Evolutionary conservation across 2,113 vertebrate species (phyloP).

Genomic region (Polypterus bichir): DNA sequence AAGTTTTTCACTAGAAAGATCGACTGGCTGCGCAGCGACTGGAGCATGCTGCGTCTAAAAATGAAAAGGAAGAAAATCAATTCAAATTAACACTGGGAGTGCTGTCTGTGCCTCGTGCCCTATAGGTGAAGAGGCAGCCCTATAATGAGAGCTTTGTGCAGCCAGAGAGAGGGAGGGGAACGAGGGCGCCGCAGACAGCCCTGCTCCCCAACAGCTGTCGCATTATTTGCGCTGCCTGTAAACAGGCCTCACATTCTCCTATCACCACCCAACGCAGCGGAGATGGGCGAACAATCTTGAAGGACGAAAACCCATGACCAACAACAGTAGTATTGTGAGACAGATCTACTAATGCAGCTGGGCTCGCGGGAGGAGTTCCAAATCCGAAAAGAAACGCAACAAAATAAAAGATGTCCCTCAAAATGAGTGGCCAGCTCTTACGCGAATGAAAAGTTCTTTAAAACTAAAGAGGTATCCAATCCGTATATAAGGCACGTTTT

Average conservation of each 20-base stretch:
- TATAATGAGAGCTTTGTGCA: conserved; percentile 3
- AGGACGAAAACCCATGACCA: conserved; percentile 61
- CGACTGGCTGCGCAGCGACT: too few species aligned
- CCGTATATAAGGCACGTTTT: too few species aligned
- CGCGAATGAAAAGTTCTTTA: too few species aligned
- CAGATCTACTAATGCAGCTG: conserved; percentile 68
- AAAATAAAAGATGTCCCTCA: too few species aligned
- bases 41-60: too few species aligned
- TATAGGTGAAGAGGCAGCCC: conserved; percentile 8
- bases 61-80: background rate
- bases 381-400: background rate
- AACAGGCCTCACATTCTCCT: conserved; percentile 69
- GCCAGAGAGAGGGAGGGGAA: background rate
- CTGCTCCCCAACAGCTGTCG: conserved; percentile 64
- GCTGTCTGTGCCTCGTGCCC: conserved; percentile 2
- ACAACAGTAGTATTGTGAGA: conserved; percentile 81
- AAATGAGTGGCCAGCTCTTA: too few species aligned
- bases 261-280: conserved; percentile 69
- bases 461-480: too few species aligned
- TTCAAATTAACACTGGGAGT: background rate
- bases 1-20: too few species aligned
- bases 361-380: conserved; percentile 44
- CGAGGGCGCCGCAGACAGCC: conserved; percentile 9
- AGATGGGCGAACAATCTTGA: conserved; percentile 70
- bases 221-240: conserved; percentile 80